These are phyloP conservation scores for Malurus leucopterus DNA, from an alignment of 2,797 vertebrate species.

Conservation along the genomic window DNA sequence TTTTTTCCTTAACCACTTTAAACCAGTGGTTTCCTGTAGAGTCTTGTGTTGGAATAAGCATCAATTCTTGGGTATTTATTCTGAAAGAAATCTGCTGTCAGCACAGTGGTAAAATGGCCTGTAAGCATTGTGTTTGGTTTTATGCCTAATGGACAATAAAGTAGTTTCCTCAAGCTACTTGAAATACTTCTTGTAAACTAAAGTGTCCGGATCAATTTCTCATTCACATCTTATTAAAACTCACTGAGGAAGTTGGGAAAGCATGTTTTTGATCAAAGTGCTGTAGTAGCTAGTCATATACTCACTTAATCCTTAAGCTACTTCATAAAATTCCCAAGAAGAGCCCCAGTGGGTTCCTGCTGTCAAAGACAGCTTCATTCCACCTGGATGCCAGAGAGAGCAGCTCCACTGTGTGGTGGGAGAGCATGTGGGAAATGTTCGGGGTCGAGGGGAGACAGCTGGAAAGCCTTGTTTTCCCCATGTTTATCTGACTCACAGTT, in stretches of 20 bases:
- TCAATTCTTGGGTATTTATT: not conserved
- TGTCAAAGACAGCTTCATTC: not conserved
- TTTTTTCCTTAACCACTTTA: not conserved
- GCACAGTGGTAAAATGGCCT: not conserved
- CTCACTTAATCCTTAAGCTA: not conserved
- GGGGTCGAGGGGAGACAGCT: not conserved
- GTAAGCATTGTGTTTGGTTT: not conserved
- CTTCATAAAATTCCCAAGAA: not conserved
- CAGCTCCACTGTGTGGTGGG: not conserved
- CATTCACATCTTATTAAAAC: not conserved
- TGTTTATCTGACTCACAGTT: not conserved
- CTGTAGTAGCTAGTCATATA: not conserved
- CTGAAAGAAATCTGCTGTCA: not conserved
- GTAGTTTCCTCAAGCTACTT: slow-evolving; percentile 8
- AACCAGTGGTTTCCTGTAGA: not conserved
- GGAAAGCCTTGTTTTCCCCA: not conserved
- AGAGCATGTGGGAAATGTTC: rapidly evolving
- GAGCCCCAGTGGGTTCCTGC: not conserved
- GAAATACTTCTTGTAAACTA: slow-evolving; percentile 8
- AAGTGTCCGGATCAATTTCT: slow-evolving; percentile 16
- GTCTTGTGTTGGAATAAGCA: not conserved
- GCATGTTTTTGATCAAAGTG: not conserved
- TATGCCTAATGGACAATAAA: slow-evolving; percentile 20
- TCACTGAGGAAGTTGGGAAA: not conserved
- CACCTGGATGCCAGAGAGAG: not conserved